Percentiles rank a stretch among this genome's conserved stretches.
These are phyloP conservation scores for Brienomyrus longianalis DNA, from an alignment of 2,113 vertebrate genomes.

Conservation along the genomic window DNA sequence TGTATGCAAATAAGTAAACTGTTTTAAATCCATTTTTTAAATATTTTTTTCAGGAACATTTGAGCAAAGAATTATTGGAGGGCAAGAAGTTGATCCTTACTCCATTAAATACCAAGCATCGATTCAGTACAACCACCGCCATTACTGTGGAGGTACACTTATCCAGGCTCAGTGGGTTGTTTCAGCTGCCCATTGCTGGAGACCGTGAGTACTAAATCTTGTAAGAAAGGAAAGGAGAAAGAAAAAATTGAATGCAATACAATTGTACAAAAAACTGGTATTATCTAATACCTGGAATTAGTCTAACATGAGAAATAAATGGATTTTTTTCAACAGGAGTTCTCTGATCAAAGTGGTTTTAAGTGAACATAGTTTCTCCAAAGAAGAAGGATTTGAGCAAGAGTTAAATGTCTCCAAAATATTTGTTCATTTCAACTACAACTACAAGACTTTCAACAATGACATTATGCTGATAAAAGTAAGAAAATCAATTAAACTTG, in stretches of 20 bases:
- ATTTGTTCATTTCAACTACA: constrained; percentile 43
- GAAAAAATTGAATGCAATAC: not conserved
- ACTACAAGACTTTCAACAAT: constrained; percentile 50
- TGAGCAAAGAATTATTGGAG: constrained; percentile 56
- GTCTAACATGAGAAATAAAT: not conserved
- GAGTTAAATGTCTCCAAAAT: constrained; percentile 42
- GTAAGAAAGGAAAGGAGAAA: not conserved
- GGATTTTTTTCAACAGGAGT: constrained; percentile 34
- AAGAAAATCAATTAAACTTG: not conserved
- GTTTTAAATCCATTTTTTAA: not conserved
- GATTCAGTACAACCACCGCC: constrained; percentile 40
- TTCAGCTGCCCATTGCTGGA: constrained; percentile 69
- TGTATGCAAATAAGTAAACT: not conserved
- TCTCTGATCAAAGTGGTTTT: constrained; percentile 51
- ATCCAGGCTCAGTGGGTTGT: constrained; percentile 59
- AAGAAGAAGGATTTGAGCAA: constrained; percentile 49
- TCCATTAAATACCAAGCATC: constrained; percentile 60
- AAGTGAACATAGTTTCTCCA: constrained; percentile 43
- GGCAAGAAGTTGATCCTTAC: constrained; percentile 42
- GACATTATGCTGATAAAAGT: constrained; percentile 69
- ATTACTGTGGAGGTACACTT: constrained; percentile 63
- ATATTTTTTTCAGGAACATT: constrained; percentile 31
- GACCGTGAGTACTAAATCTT: constrained; percentile 58
- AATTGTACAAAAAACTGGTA: not conserved
- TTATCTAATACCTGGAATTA: not conserved